These are phyloP conservation scores for Onychomys torridus DNA, from an alignment of 2,797 vertebrate species.

Conservation along the genomic window DNA sequence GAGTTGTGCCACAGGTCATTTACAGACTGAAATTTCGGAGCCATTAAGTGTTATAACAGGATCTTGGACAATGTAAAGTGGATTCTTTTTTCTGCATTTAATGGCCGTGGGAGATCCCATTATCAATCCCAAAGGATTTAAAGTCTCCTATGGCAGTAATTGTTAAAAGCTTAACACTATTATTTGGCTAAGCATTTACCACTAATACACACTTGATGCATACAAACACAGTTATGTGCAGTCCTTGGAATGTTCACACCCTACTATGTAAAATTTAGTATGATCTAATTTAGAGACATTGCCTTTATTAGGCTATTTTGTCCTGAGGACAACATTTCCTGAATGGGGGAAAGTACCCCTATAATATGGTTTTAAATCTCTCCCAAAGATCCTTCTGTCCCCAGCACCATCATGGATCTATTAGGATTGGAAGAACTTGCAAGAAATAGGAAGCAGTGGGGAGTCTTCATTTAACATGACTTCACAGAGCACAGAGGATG, in stretches of 20 bases:
- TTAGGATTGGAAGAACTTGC: background rate
- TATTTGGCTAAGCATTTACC: background rate
- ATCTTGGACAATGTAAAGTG: background rate
- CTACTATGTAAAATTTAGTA: background rate
- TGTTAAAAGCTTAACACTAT: background rate
- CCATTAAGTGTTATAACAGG: background rate
- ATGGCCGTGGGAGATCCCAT: background rate
- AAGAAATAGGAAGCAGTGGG: background rate
- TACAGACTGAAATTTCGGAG: constrained; percentile 9
- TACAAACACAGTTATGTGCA: background rate
- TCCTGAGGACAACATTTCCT: background rate
- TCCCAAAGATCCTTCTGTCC: background rate
- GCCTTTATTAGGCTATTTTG: background rate
- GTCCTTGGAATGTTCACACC: background rate
- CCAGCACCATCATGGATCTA: background rate
- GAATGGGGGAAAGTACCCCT: background rate
- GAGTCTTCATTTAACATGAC: background rate
- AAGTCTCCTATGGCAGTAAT: background rate
- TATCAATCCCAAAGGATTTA: background rate
- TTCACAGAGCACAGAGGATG: background rate
- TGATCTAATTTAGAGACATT: background rate
- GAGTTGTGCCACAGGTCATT: background rate
- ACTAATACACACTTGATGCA: background rate
- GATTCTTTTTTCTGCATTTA: background rate
- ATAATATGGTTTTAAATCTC: background rate